These are phyloP conservation scores for Morpho deidamia DNA, from an alignment of 2,888 invertebrate species.

Conservation along the genomic window DNA sequence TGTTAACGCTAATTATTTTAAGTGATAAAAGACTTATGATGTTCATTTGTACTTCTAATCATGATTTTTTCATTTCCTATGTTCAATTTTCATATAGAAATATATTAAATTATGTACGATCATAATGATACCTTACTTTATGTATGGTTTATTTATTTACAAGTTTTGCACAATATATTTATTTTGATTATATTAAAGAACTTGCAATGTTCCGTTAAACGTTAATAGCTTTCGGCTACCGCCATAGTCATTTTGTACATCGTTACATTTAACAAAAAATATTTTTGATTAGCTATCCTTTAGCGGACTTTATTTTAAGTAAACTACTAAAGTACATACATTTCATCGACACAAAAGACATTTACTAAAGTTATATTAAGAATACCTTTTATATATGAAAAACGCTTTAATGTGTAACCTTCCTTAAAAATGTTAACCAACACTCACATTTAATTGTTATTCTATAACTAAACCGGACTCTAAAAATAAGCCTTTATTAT, in stretches of 20 bases:
- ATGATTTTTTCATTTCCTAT: conserved; percentile 57
- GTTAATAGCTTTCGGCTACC: conserved; percentile 37
- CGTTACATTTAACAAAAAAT: conserved; percentile 35
- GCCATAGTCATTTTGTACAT: conserved; percentile 52
- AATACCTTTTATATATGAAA: conserved; percentile 65
- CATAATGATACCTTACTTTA: conserved; percentile 43
- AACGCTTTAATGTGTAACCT: conserved; percentile 74
- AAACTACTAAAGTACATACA: conserved; percentile 70
- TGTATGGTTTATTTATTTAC: conserved; percentile 55
- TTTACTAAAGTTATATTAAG: conserved; percentile 56
- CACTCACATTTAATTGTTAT: conserved; percentile 74
- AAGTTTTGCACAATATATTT: conserved; percentile 54
- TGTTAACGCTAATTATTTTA: conserved; percentile 41
- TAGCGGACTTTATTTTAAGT: conserved; percentile 56
- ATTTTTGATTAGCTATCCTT: conserved; percentile 49
- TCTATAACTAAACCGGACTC: conserved; percentile 71
- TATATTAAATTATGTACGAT: conserved; percentile 31
- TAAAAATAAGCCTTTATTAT: conserved; percentile 69
- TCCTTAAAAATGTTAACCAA: conserved; percentile 71
- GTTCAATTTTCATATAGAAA: conserved; percentile 35
- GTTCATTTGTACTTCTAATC: conserved; percentile 68
- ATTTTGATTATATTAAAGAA: conserved; percentile 41
- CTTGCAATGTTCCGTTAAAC: conserved; percentile 22
- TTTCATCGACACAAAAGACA: conserved; percentile 61
- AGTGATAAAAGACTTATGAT: conserved; percentile 68